Evolutionary conservation across 1,140 invertebrate genomes (phyloP), one percentile per base, ranked within the genome.

Genomic region (Drosophila navojoa): DNA sequence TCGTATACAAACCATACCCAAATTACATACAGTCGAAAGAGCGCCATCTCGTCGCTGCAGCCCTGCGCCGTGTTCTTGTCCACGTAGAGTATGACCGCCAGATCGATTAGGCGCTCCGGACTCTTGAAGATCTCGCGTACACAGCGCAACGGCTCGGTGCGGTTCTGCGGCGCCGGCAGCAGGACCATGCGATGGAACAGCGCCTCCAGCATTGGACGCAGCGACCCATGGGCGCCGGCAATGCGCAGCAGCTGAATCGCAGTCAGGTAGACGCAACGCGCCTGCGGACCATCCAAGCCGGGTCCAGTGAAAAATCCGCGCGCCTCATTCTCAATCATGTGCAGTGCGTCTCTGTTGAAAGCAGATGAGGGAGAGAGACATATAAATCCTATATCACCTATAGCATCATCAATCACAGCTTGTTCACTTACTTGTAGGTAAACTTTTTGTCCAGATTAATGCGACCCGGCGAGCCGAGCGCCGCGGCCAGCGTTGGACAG

Each of bases 121-220:
- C 94, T 96, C 59, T 94, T 94, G 6, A 97, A 92, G 22, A 97
- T 92, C 93, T 97, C 96, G 73, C 95, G 95, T 1, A 97, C 93
- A 72, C 97, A 96, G 76, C 96, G 95, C 7, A 98, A 90, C 0
- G 97, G 96, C 89, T 98, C 97, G 4, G 97, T 93, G 40, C 97
- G 94, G 92, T 98, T 97, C 42, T 95, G 93, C 0, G 97, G 95
- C 0, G 96, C 96, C 25, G 97, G 97, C 92, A 98, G 96, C 0
- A 98, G 92, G 0, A 98, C 92, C 96, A 98, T 98, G 38, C 97
- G 93, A 92, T 98, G 97, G 91, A 98, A 98, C 2, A 98, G 93
- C 0, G 97, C 97, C 91, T 98, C 97, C 62, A 98, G 92, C 42
- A 98, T 97, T 13, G 97, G 97, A 15, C 97, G 93, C 58, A 98